Evolutionary conservation across 1,140 invertebrate genomes (phyloP).

Genomic region (Oryctes rhinoceros): DNA sequence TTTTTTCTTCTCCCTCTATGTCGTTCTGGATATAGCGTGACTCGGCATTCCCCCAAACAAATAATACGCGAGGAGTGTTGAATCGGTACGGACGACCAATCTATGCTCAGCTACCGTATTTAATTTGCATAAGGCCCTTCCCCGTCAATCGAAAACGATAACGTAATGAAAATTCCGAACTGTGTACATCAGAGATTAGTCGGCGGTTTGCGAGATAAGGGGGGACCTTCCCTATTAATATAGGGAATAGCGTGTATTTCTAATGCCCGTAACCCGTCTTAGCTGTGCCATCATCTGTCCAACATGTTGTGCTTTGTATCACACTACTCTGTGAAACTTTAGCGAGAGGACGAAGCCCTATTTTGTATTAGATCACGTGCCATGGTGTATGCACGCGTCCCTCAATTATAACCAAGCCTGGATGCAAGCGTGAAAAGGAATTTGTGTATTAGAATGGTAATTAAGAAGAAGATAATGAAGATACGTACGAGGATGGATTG

Average conservation of each 20-base stretch:
- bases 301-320: neutral
- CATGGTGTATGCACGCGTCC: neutral
- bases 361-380: neutral
- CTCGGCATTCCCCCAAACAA: neutral
- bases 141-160: constrained; percentile 17
- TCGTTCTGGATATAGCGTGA: neutral
- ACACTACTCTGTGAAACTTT: neutral
- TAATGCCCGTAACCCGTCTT: neutral
- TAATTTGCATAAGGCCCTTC: constrained; percentile 13
- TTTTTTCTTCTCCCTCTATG: neutral
- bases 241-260: neutral
- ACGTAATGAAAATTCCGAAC: constrained; percentile 16
- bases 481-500: too few relatives aligned
- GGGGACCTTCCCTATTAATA: neutral
- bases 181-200: neutral
- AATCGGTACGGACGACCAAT: neutral
- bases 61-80: constrained; percentile 2
- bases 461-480: too few relatives aligned
- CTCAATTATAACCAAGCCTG: neutral
- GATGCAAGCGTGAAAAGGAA: too few relatives aligned
- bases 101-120: constrained; percentile 1
- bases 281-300: neutral
- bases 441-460: too few relatives aligned
- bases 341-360: neutral
- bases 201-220: constrained; percentile 8